phyloP scores from a whole-genome alignment of 2,888 invertebrate species.

The Odontomyia ornata region DNA sequence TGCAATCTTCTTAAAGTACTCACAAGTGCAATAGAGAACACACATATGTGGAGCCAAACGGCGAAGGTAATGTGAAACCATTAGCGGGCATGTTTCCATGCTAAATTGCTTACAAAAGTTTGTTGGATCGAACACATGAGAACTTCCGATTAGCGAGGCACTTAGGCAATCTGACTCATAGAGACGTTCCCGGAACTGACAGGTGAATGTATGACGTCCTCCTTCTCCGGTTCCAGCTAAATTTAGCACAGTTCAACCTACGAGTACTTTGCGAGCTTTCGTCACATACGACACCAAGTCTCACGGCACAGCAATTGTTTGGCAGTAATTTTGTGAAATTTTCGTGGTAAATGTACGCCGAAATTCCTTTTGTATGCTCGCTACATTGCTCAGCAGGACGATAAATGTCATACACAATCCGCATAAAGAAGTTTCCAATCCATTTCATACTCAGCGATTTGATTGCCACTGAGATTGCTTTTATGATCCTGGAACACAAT shows the following conservation, averaged over 20 bases:
- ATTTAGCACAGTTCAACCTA: neutral
- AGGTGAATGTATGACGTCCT: neutral
- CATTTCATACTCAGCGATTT: conserved; percentile 32
- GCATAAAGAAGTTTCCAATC: conserved; percentile 31
- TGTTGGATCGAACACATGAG: neutral
- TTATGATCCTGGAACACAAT: conserved; percentile 22
- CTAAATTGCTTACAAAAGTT: conserved; percentile 29
- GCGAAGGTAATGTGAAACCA: conserved; percentile 21
- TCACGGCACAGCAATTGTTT: neutral
- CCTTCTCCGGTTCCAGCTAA: neutral
- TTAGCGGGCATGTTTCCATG: conserved; percentile 28
- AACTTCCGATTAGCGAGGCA: conserved; percentile 8
- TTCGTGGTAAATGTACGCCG: neutral
- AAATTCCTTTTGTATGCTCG: neutral
- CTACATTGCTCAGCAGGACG: conserved; percentile 4
- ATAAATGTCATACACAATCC: conserved; percentile 22
- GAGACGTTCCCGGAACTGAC: neutral
- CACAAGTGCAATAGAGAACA: neutral
- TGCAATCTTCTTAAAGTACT: conserved; percentile 1
- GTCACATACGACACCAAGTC: neutral
- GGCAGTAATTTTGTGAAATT: neutral
- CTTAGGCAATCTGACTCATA: neutral
- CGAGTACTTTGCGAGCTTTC: too few relatives aligned
- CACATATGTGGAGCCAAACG: neutral
- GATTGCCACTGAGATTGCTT: conserved; percentile 25